Base-by-base conservation (phyloP, 1,140 invertebrate species). In the Macrobrachium nipponense region DNA sequence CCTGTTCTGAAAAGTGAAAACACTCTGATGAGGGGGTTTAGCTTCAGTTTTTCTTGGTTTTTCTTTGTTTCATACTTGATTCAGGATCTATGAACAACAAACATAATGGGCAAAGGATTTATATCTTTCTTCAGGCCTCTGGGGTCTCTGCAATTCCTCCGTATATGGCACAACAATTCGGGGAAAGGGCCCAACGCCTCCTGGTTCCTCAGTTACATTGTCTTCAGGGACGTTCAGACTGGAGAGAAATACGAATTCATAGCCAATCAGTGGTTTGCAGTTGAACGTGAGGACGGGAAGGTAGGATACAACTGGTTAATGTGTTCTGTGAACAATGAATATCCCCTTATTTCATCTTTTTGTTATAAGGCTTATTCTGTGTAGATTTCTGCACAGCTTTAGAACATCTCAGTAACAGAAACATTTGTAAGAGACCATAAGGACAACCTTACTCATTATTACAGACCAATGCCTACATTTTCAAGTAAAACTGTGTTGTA, bases 101-200 rank as follows among this genome's bases (percentile, higher is more conserved):
- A 51, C 2, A 51, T 51, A 51, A 51, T 5, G 7, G 8, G 8
- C 12, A 51, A 10, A 8, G 7, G 12, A 10, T 51, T 51, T 51
- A 51, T 3, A 12, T 51, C 51, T 51, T 51, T 51, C 36, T 66
- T n/a, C 77, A 86, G 92, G 70, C 90, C 92, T 3, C 89, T 93
- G 0, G 93, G 93, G 43, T 87, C 89, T 7, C 89, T 93, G 44
- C 91, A 91, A 80, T 93, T 92, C 88, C 89, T 92, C 17, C 89
- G 92, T 23, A 90, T 93, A 2, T 93, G 93, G 93, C 93, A 93
- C 82, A 92, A 93, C 89, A 93, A 93, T 87, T 91, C 91, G 15
- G 93, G 93, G 5, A 90, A 91, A 79, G 92, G 92, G 0, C 90
- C 91, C 18, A 89, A 91, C 59, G 92, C 91, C 2, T 92, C 92